Evolutionary conservation across 2,797 vertebrate species (phyloP).

Genomic region (Cynopterus sphinx): DNA sequence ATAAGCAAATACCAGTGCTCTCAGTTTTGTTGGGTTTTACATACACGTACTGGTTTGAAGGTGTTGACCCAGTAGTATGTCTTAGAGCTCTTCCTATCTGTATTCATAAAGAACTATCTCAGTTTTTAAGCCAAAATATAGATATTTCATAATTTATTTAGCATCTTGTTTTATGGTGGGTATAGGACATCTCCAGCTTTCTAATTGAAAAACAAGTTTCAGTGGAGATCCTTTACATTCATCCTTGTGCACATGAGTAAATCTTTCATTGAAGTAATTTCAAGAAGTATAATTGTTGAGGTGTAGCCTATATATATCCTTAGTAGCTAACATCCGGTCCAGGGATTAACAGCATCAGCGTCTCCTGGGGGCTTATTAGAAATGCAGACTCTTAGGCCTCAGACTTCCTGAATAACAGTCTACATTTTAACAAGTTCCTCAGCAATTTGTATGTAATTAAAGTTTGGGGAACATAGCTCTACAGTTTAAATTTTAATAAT

Average conservation of each 20-base stretch:
- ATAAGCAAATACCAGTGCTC: background rate
- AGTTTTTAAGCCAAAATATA: background rate
- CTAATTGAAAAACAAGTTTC: background rate
- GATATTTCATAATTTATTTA: background rate
- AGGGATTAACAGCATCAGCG: background rate
- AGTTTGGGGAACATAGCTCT: background rate
- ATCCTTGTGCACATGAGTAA: background rate
- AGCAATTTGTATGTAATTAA: background rate
- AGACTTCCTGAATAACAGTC: background rate
- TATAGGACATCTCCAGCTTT: background rate
- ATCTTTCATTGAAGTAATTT: background rate
- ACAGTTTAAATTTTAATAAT: slow-evolving; percentile 15
- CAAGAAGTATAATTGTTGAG: background rate
- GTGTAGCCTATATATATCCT: background rate
- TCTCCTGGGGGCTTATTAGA: background rate
- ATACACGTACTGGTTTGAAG: background rate
- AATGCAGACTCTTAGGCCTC: background rate
- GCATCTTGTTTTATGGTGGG: background rate
- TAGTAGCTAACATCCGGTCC: background rate
- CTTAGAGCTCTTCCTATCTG: background rate
- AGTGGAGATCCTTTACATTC: background rate
- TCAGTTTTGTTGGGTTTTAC: background rate
- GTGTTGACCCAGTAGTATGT: background rate
- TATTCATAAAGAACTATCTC: background rate
- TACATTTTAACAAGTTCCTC: background rate